Evolutionary conservation across 2,888 invertebrate species (phyloP).

Genomic region (Tyria jacobaeae): DNA sequence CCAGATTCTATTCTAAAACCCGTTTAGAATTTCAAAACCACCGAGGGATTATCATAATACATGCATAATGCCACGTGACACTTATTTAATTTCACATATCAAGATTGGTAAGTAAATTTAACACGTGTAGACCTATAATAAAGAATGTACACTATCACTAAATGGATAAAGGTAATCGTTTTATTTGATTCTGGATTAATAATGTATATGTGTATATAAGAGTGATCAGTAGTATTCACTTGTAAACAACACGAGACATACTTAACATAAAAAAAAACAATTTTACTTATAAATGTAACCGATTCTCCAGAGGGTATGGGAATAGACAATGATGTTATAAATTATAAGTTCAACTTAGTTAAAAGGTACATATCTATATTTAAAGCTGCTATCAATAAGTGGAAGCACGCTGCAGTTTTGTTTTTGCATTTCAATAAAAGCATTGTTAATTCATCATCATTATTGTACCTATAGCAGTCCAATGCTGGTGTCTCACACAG

Average conservation of each 20-base stretch:
- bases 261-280: background rate
- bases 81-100: background rate
- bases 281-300: background rate
- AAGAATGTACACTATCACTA: too few relatives aligned
- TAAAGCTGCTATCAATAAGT: too few relatives aligned
- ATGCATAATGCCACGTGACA: background rate
- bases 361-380: too few relatives aligned
- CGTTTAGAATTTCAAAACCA: slow-evolving; percentile 1
- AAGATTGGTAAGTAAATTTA: background rate
- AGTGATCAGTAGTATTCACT: background rate
- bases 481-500: too few relatives aligned
- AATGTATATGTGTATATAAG: too few relatives aligned
- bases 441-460: too few relatives aligned
- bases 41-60: slow-evolving; percentile 2
- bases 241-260: background rate
- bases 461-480: too few relatives aligned
- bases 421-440: too few relatives aligned
- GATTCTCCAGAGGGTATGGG: background rate
- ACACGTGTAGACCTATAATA: background rate
- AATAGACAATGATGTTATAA: background rate
- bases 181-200: background rate
- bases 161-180: background rate
- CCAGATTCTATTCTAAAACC: background rate
- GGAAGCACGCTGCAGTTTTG: too few relatives aligned
- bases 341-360: too few relatives aligned